Base-by-base conservation (phyloP, 2,888 invertebrate genomes). In the Clepsis dumicolana region DNA sequence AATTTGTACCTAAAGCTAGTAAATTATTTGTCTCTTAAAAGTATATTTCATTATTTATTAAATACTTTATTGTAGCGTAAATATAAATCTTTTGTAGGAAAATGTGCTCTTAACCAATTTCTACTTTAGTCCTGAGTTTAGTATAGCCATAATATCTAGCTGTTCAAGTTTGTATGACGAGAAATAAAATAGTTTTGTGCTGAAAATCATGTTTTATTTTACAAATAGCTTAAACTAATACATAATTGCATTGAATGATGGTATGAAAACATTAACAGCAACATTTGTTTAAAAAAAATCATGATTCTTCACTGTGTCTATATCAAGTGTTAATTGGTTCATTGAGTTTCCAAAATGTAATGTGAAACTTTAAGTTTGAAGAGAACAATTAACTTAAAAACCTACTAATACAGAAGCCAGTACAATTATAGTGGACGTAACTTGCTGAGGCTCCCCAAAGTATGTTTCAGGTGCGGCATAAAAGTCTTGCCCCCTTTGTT, bases 101-200 rank as follows among this genome's bases (percentile, higher is more conserved):
- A 14, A 41, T n/a, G 24, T 53, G 52, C 52, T 59, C 18, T 27
- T 59, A 41, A 32, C 44, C 7, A 25, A 24, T 14, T 41, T 25
- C 16, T 27, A 50, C 21, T 44, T 65, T 52, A 59, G 56, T 18
- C 16, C 27, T n/a, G 24, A 32, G 21, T 57, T 57, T 54, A 60
- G 59, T 48, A 14, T 61, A 54, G 44, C 52, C 35, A 29, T 57
- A 14, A 54, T 41, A 53, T 14, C 27, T 61, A 56, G 62, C 27
- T 50, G 38, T 66, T 61, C 48, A 62, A 54, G 61, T 62, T 67
- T 62, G 35, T 56, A 52, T 38, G 5, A 32, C 16, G 60, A 61
- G 14, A 44, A 18, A 67, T 67, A 64, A 64, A 69, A 69, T 59
- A 52, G 64, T 59, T 59, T 69, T 60, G 53, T 64, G 64, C 64